Evolutionary conservation across 2,888 invertebrate genomes (phyloP), one percentile per base, ranked within the genome.

Genomic region (Eueremaeus valkanovi): DNA sequence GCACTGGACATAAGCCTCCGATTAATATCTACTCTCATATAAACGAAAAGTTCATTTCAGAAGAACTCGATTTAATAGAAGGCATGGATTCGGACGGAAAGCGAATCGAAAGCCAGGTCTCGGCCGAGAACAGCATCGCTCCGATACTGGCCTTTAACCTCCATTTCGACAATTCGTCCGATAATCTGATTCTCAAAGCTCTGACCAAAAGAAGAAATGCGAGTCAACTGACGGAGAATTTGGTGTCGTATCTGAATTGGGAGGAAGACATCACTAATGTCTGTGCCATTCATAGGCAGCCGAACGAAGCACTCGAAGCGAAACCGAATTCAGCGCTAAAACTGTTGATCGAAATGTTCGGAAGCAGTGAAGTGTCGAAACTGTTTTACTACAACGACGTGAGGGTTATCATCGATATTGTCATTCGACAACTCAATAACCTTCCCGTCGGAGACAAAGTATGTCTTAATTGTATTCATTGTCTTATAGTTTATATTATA

Each of bases 371-470:
- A 78, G 93, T 95, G 0, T 92, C 95, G 0, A 88, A 89, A 79
- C 87, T 95, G 78, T 93, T 96, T 85, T 97, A 97, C 84, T 93
- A 95, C 0, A 97, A 96, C 82, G 97, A 97, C 83, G 90, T 92
- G 58, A 93, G 92, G 84, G 96, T 96, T 61, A 87, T 96, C 76
- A 90, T 96, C 78, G 97, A 96, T 82, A 95, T 97, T 81, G 89
- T 95, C 74, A 90, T 94, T 73, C 87, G 96, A 72, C 93, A 95
- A 83, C 87, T 97, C 33, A 90, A 92, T 2, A 95, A 97, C 84
- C 87, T 95, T 78, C 90, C 92, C 61, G 89, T 94, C 6, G 93
- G 93, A 33, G 95, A 95, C 83, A 79, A 81, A 79, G 83, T 83
- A 78, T 77, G 81, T 82, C n/a, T n/a, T n/a, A 29, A 31, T 61